These are phyloP conservation scores for Coptodon rendalli DNA, from an alignment of 2,113 vertebrate species.

Conservation along the genomic window DNA sequence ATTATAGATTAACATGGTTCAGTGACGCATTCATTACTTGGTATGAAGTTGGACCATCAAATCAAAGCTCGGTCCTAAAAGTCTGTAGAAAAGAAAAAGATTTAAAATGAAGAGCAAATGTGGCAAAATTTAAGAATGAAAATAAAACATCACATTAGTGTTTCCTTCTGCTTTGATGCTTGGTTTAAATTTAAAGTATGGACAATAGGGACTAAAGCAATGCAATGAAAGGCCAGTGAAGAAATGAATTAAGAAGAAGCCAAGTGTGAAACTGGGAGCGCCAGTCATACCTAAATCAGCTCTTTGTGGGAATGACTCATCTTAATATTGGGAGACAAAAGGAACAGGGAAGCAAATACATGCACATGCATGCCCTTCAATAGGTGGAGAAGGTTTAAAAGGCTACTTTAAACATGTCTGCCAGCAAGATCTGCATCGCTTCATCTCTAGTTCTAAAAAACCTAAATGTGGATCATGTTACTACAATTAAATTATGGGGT, in stretches of 20 bases:
- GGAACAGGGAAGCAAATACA: background rate
- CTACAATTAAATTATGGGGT: background rate
- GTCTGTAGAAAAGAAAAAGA: fast-evolving
- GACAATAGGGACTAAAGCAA: too few species aligned
- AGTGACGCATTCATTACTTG: background rate
- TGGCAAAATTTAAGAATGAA: background rate
- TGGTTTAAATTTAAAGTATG: too few species aligned
- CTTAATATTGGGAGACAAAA: background rate
- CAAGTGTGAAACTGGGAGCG: background rate
- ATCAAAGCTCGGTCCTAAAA: background rate
- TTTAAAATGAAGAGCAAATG: background rate
- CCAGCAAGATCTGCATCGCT: background rate
- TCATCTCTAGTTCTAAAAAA: fast-evolving
- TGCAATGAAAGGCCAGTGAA: background rate
- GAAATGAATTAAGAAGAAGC: background rate
- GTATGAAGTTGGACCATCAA: fast-evolving
- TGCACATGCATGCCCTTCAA: fast-evolving
- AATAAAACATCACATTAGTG: background rate
- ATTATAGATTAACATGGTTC: background rate
- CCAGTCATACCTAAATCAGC: fast-evolving
- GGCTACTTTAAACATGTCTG: background rate
- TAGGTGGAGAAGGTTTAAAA: background rate
- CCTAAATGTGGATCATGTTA: background rate
- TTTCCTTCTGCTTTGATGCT: too few species aligned
- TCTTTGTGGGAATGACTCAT: background rate